A percentile compares a stretch with the other conserved stretches of the same genome.
phyloP scores from a whole-genome alignment of 2,888 invertebrate species.

The Athrips mouffetella region DNA sequence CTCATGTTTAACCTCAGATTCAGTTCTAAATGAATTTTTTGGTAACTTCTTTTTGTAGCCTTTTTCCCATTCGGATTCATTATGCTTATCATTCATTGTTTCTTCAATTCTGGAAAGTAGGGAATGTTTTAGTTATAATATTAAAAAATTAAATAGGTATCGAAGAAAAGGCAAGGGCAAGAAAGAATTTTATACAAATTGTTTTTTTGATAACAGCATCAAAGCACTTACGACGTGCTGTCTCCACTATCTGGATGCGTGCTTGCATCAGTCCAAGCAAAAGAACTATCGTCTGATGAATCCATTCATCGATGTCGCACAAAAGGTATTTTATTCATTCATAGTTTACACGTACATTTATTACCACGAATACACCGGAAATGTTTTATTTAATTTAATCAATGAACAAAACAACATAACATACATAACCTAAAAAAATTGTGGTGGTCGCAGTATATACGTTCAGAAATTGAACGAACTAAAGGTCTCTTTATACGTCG shows the following conservation, averaged over 20 bases:
- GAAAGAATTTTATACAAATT: too few species aligned
- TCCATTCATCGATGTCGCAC: constrained; percentile 80
- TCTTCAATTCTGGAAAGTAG: constrained; percentile 24
- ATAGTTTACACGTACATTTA: too few species aligned
- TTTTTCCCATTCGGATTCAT: constrained; percentile 21
- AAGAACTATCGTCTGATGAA: constrained; percentile 46
- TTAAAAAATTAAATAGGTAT: background rate
- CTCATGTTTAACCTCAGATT: background rate
- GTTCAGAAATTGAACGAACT: too few species aligned
- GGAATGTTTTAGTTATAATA: background rate
- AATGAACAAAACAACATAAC: too few species aligned
- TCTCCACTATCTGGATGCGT: constrained; percentile 25
- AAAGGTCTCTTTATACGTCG: too few species aligned
- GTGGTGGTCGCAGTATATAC: too few species aligned
- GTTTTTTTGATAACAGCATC: background rate
- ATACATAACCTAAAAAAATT: too few species aligned
- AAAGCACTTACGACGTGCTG: constrained; percentile 3
- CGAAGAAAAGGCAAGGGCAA: background rate
- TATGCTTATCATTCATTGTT: background rate
- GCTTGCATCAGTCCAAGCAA: constrained; percentile 45
- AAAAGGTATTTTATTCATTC: too few species aligned
- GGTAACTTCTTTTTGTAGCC: constrained; percentile 29
- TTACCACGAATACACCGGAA: too few species aligned
- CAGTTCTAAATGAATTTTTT: constrained; percentile 23
- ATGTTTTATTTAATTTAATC: too few species aligned